Conservation (phyloP, 1,140 invertebrate species). For the Bombus superbus region DNA sequence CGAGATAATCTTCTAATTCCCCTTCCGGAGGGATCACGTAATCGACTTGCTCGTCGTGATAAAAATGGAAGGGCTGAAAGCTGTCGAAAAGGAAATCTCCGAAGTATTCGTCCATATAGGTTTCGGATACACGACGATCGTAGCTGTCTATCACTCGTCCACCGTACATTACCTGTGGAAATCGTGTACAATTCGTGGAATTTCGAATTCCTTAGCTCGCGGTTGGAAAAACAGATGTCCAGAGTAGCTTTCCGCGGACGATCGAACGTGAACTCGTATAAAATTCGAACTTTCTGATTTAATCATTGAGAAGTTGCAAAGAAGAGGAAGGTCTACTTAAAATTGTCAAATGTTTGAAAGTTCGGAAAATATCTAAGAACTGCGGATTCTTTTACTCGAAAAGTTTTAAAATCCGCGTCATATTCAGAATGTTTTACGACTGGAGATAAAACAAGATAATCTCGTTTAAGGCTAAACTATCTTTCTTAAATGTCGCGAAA, state of each 20-base stretch:
- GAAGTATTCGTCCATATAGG: conserved; percentile 97
- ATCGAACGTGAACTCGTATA: not conserved
- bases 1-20: conserved; percentile 88
- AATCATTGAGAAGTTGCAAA: not conserved
- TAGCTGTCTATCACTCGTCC: conserved; percentile 95
- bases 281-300: not conserved
- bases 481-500: not conserved
- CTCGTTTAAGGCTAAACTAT: not conserved
- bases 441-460: not conserved
- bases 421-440: no score
- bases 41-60: conserved; percentile 88
- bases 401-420: not conserved
- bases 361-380: not conserved
- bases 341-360: no score
- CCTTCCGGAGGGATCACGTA: conserved; percentile 90
- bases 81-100: conserved; percentile 95
- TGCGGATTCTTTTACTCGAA: not conserved
- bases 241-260: not conserved
- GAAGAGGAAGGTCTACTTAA: no score
- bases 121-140: conserved; percentile 92
- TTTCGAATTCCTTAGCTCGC: not conserved
- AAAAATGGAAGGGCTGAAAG: conserved; percentile 95
- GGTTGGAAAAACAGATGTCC: no score
- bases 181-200: not conserved
- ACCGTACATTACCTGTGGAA: conserved; percentile 93